phyloP scores from a whole-genome alignment of 1,140 invertebrate genomes.

The Theocolax elegans region DNA sequence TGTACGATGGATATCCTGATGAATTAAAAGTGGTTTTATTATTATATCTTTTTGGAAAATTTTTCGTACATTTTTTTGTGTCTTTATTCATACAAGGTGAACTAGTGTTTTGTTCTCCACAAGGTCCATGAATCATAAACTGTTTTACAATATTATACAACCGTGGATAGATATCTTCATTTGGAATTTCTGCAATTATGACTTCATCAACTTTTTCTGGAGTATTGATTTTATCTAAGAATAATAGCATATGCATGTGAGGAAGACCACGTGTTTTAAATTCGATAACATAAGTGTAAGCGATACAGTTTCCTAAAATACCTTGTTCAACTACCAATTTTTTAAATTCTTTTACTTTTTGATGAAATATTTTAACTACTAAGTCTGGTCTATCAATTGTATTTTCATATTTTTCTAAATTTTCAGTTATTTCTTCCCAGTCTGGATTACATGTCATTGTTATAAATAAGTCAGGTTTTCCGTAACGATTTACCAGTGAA shows the following conservation, averaged over 20 bases:
- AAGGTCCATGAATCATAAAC: background rate
- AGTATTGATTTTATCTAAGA: background rate
- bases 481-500: background rate
- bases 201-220: background rate
- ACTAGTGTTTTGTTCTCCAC: background rate
- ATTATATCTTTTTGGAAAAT: constrained; percentile 11
- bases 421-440: constrained; percentile 5
- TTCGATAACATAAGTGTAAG: background rate
- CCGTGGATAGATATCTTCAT: background rate
- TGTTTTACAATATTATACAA: too few relatives aligned
- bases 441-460: background rate
- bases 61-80: constrained; percentile 1
- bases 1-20: background rate
- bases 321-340: background rate
- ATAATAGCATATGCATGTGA: constrained; percentile 18
- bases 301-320: background rate
- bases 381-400: background rate
- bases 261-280: background rate
- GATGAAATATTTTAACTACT: background rate
- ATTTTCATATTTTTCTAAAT: background rate
- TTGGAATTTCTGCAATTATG: background rate
- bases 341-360: background rate
- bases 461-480: background rate
- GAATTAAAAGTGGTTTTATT: constrained; percentile 22
- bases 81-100: background rate